Evolutionary conservation across 2,113 vertebrate genomes (phyloP).

Genomic region (Epinephelus moara): DNA sequence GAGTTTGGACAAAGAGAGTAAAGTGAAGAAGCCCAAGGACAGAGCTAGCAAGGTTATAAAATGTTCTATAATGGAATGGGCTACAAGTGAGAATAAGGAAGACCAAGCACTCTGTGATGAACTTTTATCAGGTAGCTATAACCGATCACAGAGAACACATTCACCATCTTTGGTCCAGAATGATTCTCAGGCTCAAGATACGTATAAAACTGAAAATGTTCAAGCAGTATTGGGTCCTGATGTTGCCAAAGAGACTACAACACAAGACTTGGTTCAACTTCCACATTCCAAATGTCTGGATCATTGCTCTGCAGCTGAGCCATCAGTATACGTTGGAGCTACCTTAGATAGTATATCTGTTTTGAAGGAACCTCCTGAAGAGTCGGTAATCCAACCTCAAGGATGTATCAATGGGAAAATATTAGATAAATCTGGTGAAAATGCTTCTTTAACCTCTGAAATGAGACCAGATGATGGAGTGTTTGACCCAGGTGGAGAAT

Average conservation of each 20-base stretch:
- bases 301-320: background rate
- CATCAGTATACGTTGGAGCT: background rate
- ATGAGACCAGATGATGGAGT: slow-evolving; percentile 33
- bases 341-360: background rate
- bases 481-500: slow-evolving; percentile 72
- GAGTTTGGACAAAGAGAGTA: slow-evolving; percentile 53
- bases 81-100: slow-evolving; percentile 16
- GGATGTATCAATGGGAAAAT: background rate
- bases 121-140: slow-evolving; percentile 24
- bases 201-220: background rate
- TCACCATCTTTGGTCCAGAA: background rate
- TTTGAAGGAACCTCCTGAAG: background rate
- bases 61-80: slow-evolving; percentile 64
- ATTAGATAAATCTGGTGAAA: background rate
- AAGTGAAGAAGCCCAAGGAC: slow-evolving; percentile 10
- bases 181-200: background rate
- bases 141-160: background rate
- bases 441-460: slow-evolving; percentile 19
- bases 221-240: background rate
- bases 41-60: slow-evolving; percentile 46
- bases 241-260: background rate
- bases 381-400: background rate
- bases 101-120: slow-evolving; percentile 36
- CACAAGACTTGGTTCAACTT: slow-evolving; percentile 5
- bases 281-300: background rate